Conservation (phyloP, 2,888 invertebrate genomes). For the Halocaridina rubra region DNA sequence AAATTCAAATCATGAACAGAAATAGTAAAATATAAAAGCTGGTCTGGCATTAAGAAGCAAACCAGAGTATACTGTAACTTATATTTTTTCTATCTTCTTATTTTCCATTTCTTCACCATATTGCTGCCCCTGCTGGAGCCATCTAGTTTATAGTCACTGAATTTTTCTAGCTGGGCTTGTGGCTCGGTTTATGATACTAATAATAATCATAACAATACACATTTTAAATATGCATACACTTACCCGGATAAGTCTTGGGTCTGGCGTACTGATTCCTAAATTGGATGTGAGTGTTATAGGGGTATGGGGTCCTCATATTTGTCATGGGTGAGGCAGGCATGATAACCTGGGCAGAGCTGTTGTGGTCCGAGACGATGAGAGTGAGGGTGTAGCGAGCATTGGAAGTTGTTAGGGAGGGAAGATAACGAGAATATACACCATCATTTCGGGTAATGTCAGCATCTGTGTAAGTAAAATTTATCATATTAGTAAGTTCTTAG, state of each 20-base stretch:
- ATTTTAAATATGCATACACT: no score
- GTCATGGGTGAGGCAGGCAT: constrained; percentile 3
- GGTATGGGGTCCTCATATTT: background rate
- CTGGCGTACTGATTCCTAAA: constrained; percentile 27
- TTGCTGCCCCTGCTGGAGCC: no score
- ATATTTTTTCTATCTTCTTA: no score
- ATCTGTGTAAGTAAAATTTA: constrained; percentile 11
- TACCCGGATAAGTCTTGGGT: constrained; percentile 40
- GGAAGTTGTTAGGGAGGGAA: constrained; percentile 44
- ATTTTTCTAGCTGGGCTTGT: no score
- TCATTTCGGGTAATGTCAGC: constrained; percentile 52
- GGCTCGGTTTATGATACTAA: no score
- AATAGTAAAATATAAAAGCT: no score
- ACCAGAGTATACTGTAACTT: no score
- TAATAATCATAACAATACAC: no score
- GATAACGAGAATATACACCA: constrained; percentile 60
- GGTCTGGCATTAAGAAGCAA: no score
- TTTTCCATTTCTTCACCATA: no score
- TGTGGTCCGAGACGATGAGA: constrained; percentile 43
- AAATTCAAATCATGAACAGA: no score
- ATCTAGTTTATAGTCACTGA: no score
- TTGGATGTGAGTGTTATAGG: constrained; percentile 32
- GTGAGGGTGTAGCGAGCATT: constrained; percentile 53
- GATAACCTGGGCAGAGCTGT: constrained; percentile 38
- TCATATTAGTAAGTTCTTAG: background rate